Evolutionary conservation across 2,888 invertebrate genomes (phyloP).

Genomic region (Tipula lateralis): DNA sequence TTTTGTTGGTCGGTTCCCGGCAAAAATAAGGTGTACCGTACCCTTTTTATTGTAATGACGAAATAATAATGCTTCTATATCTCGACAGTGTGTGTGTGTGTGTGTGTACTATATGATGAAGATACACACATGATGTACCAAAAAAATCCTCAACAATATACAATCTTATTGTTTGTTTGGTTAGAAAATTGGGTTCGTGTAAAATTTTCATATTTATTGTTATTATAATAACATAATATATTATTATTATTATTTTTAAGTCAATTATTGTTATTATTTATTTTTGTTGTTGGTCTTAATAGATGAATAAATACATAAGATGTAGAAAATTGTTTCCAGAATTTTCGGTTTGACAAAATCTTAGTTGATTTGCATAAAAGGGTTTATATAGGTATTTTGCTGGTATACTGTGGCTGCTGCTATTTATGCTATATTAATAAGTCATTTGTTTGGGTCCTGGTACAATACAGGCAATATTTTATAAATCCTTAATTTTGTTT

Average conservation of each 20-base stretch:
- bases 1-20: background rate
- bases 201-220: background rate
- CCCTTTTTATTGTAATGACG: background rate
- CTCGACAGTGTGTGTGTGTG: too few species aligned
- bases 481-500: too few species aligned
- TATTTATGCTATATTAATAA: too few species aligned
- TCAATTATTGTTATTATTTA: background rate
- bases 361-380: background rate
- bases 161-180: background rate
- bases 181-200: background rate
- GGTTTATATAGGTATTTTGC: background rate
- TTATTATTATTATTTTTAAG: background rate
- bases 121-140: background rate
- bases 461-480: too few species aligned
- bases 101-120: background rate
- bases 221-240: background rate
- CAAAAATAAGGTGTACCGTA: background rate
- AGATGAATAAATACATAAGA: background rate
- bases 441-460: too few species aligned
- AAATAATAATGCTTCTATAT: background rate
- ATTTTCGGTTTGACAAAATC: background rate
- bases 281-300: background rate
- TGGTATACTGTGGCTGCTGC: too few species aligned
- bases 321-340: background rate
- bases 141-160: background rate